A percentile compares a stretch with the other conserved stretches of the same genome.
Evolutionary conservation across 2,888 invertebrate genomes (phyloP).

Genomic region (Apamea sordens): DNA sequence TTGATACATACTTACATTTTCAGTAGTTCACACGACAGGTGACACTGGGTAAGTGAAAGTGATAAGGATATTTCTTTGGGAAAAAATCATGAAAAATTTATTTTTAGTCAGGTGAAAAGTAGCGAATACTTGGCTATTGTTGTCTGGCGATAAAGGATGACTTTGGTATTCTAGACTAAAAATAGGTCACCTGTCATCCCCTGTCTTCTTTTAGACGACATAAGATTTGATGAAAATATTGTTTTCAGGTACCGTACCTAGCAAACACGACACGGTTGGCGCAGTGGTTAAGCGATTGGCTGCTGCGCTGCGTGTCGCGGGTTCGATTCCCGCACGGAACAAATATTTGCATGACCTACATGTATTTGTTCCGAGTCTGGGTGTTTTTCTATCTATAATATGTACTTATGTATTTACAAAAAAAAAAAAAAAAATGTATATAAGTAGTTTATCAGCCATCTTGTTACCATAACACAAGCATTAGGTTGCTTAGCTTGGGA

Average conservation of each 20-base stretch:
- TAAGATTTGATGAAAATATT: slow-evolving; percentile 24
- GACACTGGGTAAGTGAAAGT: slow-evolving; percentile 54
- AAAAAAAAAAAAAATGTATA: too few species aligned
- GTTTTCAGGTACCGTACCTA: background rate
- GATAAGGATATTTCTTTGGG: slow-evolving; percentile 51
- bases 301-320: too few species aligned
- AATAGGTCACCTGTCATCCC: slow-evolving; percentile 39
- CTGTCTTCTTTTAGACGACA: slow-evolving; percentile 7
- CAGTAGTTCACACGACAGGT: slow-evolving; percentile 50
- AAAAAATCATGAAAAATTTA: slow-evolving; percentile 24
- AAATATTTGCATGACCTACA: too few species aligned
- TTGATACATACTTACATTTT: slow-evolving; percentile 51
- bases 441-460: too few species aligned
- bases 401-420: too few species aligned
- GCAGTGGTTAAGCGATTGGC: too few species aligned
- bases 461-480: too few species aligned
- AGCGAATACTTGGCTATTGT: slow-evolving; percentile 3
- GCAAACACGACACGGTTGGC: too few species aligned
- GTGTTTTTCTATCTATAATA: too few species aligned
- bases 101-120: slow-evolving; percentile 19
- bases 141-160: background rate
- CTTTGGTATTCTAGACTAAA: slow-evolving; percentile 19
- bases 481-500: too few species aligned
- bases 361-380: too few species aligned
- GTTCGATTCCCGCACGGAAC: too few species aligned